Conservation (phyloP, 2,113 vertebrate genomes). For the Passer montanus region DNA sequence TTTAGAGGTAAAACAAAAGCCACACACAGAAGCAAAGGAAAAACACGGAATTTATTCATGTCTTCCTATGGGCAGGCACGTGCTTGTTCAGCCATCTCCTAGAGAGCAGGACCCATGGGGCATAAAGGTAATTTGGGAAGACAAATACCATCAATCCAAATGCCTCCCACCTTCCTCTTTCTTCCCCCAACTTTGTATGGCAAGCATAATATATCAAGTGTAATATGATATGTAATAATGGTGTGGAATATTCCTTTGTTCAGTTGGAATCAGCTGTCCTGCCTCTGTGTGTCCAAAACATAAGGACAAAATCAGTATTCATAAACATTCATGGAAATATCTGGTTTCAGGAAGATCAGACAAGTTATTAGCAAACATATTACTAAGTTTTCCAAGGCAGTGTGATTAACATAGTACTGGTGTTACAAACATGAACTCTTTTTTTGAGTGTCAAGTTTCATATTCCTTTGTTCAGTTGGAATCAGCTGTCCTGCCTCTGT, state of each 20-base stretch:
- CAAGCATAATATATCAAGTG: neutral
- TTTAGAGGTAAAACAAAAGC: neutral
- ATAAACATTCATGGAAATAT: neutral
- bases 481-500: neutral
- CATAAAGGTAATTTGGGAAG: fast-evolving
- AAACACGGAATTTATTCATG: fast-evolving
- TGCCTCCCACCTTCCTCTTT: fast-evolving
- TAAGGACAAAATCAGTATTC: neutral
- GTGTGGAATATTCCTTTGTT: neutral
- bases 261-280: neutral
- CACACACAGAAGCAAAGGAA: neutral
- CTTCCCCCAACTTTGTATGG: neutral
- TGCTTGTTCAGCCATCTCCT: neutral
- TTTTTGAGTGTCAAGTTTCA: no score
- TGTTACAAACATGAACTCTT: neutral
- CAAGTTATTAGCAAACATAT: neutral
- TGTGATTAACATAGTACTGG: neutral
- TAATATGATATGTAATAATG: neutral
- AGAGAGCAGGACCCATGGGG: neutral
- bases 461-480: neutral
- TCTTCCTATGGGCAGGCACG: no score
- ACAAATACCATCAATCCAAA: fast-evolving
- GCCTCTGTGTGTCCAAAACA: no score
- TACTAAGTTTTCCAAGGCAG: neutral
- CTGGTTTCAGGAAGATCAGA: neutral